Evolutionary conservation across 2,888 invertebrate genomes (phyloP).

Genomic region (Drosophila heteroneura): DNA sequence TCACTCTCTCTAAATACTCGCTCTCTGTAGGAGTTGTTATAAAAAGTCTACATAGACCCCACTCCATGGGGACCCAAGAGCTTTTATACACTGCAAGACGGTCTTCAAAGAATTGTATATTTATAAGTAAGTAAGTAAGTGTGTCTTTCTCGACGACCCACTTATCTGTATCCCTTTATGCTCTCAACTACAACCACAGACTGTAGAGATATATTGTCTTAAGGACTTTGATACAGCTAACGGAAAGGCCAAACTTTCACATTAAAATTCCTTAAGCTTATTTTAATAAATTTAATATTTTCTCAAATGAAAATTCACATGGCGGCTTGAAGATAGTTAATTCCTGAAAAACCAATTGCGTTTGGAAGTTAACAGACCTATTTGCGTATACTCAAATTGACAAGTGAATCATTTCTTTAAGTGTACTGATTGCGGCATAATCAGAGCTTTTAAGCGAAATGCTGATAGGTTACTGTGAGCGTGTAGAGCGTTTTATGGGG

Average conservation of each 20-base stretch:
- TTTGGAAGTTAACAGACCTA: neutral
- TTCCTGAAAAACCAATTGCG: fast-evolving
- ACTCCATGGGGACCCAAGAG: conserved; percentile 30
- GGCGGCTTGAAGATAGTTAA: neutral
- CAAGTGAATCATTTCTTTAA: neutral
- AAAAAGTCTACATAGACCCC: conserved; percentile 57
- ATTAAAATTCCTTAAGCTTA: no score
- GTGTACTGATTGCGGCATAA: conserved; percentile 29
- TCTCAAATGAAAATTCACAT: neutral
- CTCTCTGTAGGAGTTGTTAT: conserved; percentile 27
- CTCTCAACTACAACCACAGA: neutral
- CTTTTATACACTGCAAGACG: conserved; percentile 60
- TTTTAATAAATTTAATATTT: neutral
- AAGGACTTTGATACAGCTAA: neutral
- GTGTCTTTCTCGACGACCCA: neutral
- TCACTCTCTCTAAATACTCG: conserved; percentile 29
- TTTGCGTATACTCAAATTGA: neutral
- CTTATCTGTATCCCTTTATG: neutral
- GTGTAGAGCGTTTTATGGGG: conserved; percentile 36
- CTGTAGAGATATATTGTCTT: neutral
- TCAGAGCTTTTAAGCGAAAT: conserved; percentile 43
- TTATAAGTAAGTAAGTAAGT: neutral
- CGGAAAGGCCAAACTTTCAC: neutral
- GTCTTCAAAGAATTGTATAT: no score
- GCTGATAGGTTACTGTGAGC: conserved; percentile 57